These are phyloP conservation scores for Notocelia uddmanniana DNA, from an alignment of 2,888 invertebrate genomes.

Conservation along the genomic window DNA sequence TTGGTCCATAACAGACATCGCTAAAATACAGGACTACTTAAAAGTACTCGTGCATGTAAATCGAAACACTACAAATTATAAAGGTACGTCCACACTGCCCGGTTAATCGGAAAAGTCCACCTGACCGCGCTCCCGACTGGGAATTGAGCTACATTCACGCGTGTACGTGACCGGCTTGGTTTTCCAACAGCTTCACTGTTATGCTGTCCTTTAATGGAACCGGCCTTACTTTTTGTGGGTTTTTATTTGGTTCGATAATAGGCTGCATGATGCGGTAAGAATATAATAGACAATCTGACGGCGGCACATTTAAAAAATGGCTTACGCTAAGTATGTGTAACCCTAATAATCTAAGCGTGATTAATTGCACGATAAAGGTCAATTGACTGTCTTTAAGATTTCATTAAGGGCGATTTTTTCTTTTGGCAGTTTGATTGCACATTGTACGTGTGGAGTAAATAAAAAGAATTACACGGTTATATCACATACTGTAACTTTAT, in stretches of 20 bases:
- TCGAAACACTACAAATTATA: neutral
- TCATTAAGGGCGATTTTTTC: neutral
- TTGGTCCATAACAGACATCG: neutral
- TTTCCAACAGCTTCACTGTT: neutral
- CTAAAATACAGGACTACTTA: neutral
- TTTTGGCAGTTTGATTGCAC: too few relatives aligned
- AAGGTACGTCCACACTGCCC: slow-evolving; percentile 10
- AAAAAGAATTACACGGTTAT: too few relatives aligned
- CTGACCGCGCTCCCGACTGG: neutral
- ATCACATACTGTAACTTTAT: too few relatives aligned
- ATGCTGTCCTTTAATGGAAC: neutral
- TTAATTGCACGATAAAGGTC: neutral
- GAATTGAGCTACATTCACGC: slow-evolving; percentile 13
- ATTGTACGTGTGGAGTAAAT: too few relatives aligned
- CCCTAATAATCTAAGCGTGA: too few relatives aligned
- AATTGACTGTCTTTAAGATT: neutral
- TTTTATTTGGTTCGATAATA: too few relatives aligned
- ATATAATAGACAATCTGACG: too few relatives aligned
- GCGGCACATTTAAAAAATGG: too few relatives aligned
- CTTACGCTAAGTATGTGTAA: too few relatives aligned
- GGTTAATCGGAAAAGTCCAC: slow-evolving; percentile 17
- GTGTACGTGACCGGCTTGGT: slow-evolving; percentile 9
- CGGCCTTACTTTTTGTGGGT: neutral
- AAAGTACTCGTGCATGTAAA: neutral
- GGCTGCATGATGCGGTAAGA: too few relatives aligned